These are phyloP conservation scores for Pseudonaja textilis DNA, from an alignment of 2,113 vertebrate species.

Conservation along the genomic window DNA sequence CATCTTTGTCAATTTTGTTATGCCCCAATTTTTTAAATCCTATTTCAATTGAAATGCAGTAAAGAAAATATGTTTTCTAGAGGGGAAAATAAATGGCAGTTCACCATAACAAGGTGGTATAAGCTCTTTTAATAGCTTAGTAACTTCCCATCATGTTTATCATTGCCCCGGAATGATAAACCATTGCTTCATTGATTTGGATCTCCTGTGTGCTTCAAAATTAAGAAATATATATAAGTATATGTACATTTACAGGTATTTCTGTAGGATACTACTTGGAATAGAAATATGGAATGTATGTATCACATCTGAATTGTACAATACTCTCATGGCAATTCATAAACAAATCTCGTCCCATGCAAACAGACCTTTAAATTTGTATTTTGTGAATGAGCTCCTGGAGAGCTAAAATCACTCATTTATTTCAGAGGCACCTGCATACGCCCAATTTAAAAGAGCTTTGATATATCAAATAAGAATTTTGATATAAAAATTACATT, in stretches of 20 bases:
- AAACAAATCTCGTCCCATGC: not conserved
- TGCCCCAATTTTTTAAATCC: conserved; percentile 46
- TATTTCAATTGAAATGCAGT: conserved; percentile 57
- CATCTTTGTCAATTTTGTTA: conserved; percentile 55
- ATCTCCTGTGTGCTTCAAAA: not conserved
- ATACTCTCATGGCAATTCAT: not conserved
- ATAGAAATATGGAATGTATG: not conserved
- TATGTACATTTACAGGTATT: not conserved
- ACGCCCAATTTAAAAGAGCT: not conserved
- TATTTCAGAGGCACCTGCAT: not conserved
- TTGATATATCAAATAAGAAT: not conserved
- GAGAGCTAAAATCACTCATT: not conserved
- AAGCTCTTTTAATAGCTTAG: not conserved
- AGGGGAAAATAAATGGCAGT: conserved; percentile 57
- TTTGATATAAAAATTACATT: not conserved
- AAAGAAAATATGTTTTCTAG: conserved; percentile 60
- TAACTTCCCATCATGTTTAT: not conserved
- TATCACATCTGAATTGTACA: not conserved
- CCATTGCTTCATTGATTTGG: not conserved
- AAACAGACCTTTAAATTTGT: not conserved
- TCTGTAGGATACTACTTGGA: not conserved
- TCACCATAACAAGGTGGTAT: conserved; percentile 48
- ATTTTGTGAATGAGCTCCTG: not conserved
- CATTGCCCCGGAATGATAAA: not conserved
- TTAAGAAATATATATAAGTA: not conserved